Evolutionary conservation across 1,140 invertebrate genomes (phyloP).

Genomic region (Drosophila truncata): DNA sequence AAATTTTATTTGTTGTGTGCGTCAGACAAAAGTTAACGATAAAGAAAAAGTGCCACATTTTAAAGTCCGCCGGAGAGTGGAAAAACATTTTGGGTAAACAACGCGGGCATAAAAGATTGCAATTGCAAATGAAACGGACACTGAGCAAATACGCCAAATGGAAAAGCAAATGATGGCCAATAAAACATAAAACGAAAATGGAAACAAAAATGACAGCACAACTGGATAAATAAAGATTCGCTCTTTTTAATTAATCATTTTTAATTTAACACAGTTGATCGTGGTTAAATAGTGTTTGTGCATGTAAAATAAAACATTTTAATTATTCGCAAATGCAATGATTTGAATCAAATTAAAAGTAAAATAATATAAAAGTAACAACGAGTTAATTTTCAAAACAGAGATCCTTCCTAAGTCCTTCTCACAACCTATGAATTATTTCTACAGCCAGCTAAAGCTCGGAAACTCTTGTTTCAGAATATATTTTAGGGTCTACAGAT

Average conservation of each 20-base stretch:
- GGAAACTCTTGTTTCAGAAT: too few species aligned
- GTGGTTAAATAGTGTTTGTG: not conserved
- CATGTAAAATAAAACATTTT: not conserved
- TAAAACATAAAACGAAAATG: constrained; percentile 3
- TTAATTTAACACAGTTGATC: not conserved
- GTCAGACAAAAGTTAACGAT: constrained; percentile 17
- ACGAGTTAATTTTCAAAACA: too few species aligned
- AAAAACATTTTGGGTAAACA: constrained; percentile 27
- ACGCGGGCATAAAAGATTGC: constrained; percentile 12
- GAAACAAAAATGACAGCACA: not conserved
- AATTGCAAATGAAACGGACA: constrained; percentile 28
- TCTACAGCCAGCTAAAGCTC: not conserved
- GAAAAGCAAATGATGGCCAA: constrained; percentile 27
- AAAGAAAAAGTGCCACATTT: constrained; percentile 14
- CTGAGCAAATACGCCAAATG: constrained; percentile 29
- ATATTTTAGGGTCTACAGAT: not conserved
- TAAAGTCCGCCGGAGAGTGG: constrained; percentile 10
- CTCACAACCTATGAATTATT: not conserved
- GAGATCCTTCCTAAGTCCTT: not conserved
- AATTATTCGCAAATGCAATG: too few species aligned
- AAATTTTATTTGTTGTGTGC: constrained; percentile 55
- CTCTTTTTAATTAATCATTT: not conserved
- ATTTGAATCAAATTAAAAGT: not conserved
- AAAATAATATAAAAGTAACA: too few species aligned
- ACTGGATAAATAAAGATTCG: not conserved